Evolutionary conservation across 2,888 invertebrate species (phyloP).

Genomic region (Andrena praecox): DNA sequence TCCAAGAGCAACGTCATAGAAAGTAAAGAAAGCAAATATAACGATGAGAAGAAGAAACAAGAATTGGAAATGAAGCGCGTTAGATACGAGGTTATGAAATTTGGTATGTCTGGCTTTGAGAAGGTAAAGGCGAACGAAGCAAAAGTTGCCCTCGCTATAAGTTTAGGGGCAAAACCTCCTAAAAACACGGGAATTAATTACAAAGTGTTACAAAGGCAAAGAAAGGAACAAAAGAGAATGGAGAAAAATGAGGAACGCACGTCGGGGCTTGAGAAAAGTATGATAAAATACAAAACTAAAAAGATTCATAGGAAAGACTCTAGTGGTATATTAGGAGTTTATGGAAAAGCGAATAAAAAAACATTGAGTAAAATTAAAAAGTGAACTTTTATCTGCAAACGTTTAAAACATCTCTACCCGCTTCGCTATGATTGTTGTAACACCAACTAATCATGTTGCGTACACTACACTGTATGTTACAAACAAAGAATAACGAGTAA

Average conservation of each 20-base stretch:
- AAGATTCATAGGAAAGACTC: constrained; percentile 49
- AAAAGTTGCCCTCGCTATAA: constrained; percentile 91
- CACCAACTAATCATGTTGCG: constrained; percentile 69
- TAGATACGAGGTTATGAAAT: constrained; percentile 93
- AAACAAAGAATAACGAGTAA: constrained; percentile 80
- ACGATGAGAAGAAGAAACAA: constrained; percentile 78
- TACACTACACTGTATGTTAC: constrained; percentile 72
- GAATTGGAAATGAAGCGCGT: constrained; percentile 91
- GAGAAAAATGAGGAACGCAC: constrained; percentile 79
- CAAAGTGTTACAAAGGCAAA: constrained; percentile 89
- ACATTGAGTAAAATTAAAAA: constrained; percentile 48
- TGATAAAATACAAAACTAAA: constrained; percentile 62
- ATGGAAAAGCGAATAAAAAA: constrained; percentile 77
- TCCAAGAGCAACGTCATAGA: background rate
- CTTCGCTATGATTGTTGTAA: constrained; percentile 71
- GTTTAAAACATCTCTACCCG: constrained; percentile 72
- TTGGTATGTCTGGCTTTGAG: constrained; percentile 92
- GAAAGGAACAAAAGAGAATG: constrained; percentile 86
- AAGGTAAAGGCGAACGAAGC: constrained; percentile 90
- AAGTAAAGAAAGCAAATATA: background rate
- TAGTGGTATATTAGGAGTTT: constrained; percentile 75
- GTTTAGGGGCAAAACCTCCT: constrained; percentile 93
- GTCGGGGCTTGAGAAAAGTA: constrained; percentile 74
- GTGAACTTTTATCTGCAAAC: constrained; percentile 58
- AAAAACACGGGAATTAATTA: constrained; percentile 90